Base-by-base conservation (phyloP, 2,797 vertebrate species). In the Micrastur ruficollis region DNA sequence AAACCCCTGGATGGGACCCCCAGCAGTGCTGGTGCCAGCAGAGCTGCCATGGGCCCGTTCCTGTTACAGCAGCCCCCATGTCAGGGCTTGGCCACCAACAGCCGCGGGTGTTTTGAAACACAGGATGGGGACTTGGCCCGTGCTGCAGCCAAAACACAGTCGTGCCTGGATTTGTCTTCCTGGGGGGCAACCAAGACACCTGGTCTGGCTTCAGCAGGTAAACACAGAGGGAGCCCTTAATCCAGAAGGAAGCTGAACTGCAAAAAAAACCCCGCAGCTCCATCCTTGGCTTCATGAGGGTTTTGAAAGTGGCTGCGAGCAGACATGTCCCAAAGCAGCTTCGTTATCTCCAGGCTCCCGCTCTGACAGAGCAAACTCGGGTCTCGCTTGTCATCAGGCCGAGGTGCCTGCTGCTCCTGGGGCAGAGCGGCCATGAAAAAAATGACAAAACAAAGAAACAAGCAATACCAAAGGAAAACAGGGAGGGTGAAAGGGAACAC, bases 21-120 rank as follows among this genome's bases (percentile, higher is more conserved):
- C 47, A 19, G 59, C 59, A 50, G 49, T 14, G 31, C 53, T 62
- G 74, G 56, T 83, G 56, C 23, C 76, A 74, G 42, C 2, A 0
- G 70, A 56, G 66, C 25, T 49, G 66, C 21, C 13, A 2, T 4
- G 14, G 68, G 36, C 44, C 36, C 31, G 2, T 47, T 81, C 27
- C 46, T 2, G 1, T 27, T 38, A 19, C 1, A 1, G 34, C 73
- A 55, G 42, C n/a, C 9, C 17, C 47, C 17, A 2, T 2, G 42
- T 16, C 8, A 3, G 3, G n/a, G 49, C 31, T 86, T 1, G 2
- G 53, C 34, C 9, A 4, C 63, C 32, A 62, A 42, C 25, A 53
- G 52, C 47, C 25, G 0, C 0, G 0, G 19, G 23, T 9, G 2
- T 14, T 78, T 15, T 1, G 5, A 40, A 50, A 47, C 5, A 1